These are phyloP conservation scores for Drosophila diplacantha DNA, from an alignment of 2,888 invertebrate species.

Conservation along the genomic window DNA sequence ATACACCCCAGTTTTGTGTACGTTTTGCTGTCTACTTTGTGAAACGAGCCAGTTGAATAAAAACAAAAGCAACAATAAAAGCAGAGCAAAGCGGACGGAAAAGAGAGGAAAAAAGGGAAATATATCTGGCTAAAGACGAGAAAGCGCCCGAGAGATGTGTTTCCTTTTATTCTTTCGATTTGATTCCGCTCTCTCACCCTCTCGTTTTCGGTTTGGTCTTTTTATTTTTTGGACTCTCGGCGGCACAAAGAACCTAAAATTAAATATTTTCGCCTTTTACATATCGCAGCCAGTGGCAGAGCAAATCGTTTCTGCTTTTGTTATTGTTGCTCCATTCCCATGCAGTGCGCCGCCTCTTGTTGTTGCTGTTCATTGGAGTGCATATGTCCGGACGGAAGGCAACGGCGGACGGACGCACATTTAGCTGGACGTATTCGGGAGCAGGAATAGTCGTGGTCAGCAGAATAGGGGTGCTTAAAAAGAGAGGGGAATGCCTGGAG, in stretches of 20 bases:
- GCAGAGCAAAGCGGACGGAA: constrained; percentile 18
- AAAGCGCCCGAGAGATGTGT: constrained; percentile 50
- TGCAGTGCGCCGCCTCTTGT: constrained; percentile 13
- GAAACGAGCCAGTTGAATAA: constrained; percentile 51
- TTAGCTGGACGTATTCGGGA: constrained; percentile 29
- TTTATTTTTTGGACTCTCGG: constrained; percentile 28
- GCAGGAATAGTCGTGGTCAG: constrained; percentile 13
- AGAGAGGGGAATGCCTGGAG: too few relatives aligned
- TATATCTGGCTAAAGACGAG: constrained; percentile 39
- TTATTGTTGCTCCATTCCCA: constrained; percentile 31
- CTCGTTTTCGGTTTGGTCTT: constrained; percentile 23
- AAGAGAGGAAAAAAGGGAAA: neutral
- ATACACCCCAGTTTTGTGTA: constrained; percentile 39
- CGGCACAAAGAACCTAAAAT: constrained; percentile 71
- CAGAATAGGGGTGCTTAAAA: neutral
- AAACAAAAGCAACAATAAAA: constrained; percentile 35
- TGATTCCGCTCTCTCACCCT: constrained; percentile 29
- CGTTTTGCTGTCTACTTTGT: constrained; percentile 64
- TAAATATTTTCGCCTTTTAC: constrained; percentile 73
- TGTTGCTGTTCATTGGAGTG: constrained; percentile 35
- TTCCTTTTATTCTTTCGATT: constrained; percentile 39
- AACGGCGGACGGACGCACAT: constrained; percentile 12
- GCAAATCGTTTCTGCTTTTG: constrained; percentile 51
- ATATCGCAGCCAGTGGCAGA: constrained; percentile 63
- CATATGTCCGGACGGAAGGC: constrained; percentile 15